Percentiles rank a stretch among this genome's conserved stretches.
phyloP scores from a whole-genome alignment of 2,888 invertebrate species.

The Drosophila antonietae region DNA sequence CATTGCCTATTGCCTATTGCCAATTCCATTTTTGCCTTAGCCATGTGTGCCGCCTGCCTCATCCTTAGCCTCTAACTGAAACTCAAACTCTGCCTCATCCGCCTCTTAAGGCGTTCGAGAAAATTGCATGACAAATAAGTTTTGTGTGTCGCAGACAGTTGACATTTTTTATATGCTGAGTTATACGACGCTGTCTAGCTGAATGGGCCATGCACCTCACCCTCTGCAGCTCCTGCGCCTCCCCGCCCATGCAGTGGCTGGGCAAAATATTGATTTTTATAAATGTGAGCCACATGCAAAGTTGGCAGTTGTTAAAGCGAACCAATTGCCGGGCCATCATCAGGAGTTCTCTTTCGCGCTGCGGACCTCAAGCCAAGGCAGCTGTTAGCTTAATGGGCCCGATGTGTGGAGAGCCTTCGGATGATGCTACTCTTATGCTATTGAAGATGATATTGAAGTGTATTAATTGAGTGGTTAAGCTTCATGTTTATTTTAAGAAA shows the following conservation, averaged over 20 bases:
- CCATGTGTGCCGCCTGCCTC: slow-evolving; percentile 46
- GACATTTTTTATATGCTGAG: slow-evolving; percentile 77
- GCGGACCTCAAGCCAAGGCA: slow-evolving; percentile 21
- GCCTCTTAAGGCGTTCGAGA: slow-evolving; percentile 71
- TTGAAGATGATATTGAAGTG: neutral
- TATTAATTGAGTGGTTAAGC: neutral
- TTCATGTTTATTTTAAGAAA: neutral
- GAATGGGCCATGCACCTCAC: slow-evolving; percentile 47
- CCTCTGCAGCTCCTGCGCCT: neutral
- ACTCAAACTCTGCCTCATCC: slow-evolving; percentile 27
- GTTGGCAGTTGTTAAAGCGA: slow-evolving; percentile 74
- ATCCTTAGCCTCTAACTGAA: neutral
- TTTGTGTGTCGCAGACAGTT: slow-evolving; percentile 78
- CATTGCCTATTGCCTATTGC: slow-evolving; percentile 45
- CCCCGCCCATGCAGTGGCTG: slow-evolving; percentile 17
- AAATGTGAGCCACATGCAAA: slow-evolving; percentile 73
- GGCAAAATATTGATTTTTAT: slow-evolving; percentile 71
- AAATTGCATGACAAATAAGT: slow-evolving; percentile 79
- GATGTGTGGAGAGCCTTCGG: slow-evolving; percentile 36
- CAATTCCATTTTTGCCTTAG: slow-evolving; percentile 46
- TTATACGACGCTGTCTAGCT: slow-evolving; percentile 64
- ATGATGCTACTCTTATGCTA: neutral
- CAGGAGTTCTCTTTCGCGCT: slow-evolving; percentile 9
- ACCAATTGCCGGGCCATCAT: slow-evolving; percentile 46
- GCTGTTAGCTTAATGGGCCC: slow-evolving; percentile 27